These are phyloP conservation scores for Enteromius fasciolatus DNA, from an alignment of 2,797 vertebrate genomes.

Conservation along the genomic window DNA sequence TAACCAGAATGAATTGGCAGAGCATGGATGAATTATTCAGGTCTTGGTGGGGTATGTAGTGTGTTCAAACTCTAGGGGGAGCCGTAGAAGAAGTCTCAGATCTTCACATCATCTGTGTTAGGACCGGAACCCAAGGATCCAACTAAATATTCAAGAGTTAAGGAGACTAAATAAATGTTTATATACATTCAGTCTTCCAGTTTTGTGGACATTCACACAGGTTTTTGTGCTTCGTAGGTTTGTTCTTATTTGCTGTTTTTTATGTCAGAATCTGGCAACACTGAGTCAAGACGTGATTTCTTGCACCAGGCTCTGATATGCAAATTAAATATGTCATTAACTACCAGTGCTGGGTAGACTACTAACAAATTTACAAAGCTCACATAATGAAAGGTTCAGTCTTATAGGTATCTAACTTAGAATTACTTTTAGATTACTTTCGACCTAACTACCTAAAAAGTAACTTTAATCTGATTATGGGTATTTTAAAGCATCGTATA, in stretches of 20 bases:
- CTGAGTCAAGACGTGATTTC: neutral
- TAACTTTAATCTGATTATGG: neutral
- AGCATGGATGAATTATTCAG: neutral
- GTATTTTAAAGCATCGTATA: neutral
- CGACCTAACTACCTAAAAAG: neutral
- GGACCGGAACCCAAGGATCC: neutral
- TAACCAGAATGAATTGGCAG: neutral
- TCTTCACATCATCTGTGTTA: neutral
- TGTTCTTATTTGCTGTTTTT: neutral
- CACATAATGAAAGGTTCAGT: neutral
- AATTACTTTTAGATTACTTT: neutral
- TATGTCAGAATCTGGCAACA: neutral
- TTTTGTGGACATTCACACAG: no score
- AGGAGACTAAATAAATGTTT: neutral
- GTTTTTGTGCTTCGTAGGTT: neutral
- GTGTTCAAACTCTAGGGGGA: constrained; percentile 25
- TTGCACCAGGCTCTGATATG: neutral
- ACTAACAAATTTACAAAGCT: neutral
- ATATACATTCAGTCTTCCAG: no score
- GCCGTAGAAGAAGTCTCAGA: neutral
- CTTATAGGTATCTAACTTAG: neutral
- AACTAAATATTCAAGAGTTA: neutral
- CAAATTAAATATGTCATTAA: neutral
- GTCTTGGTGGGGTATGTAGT: neutral
- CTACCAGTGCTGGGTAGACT: neutral